Evolutionary conservation across 2,797 vertebrate species (phyloP).

Genomic region (Lacerta bilineata): DNA sequence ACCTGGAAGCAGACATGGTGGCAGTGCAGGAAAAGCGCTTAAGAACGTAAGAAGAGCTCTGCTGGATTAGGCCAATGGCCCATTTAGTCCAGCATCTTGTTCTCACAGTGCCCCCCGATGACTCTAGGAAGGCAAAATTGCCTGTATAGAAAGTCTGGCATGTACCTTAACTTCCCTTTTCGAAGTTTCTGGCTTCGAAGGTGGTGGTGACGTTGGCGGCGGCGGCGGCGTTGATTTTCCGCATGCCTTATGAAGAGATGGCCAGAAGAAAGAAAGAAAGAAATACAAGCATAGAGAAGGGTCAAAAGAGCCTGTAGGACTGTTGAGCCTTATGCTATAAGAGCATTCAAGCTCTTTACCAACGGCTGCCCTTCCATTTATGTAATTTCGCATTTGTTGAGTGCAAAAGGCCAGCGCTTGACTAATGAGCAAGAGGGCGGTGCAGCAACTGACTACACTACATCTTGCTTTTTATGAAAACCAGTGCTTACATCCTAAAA

Average conservation of each 20-base stretch:
- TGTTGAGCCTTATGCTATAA: neutral
- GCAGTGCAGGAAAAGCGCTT: neutral
- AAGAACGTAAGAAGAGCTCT: too few species aligned
- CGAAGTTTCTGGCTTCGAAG: rapidly evolving
- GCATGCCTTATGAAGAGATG: neutral
- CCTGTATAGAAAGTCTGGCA: neutral
- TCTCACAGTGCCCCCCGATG: too few species aligned
- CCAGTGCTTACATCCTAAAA: neutral
- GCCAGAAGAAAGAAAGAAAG: neutral
- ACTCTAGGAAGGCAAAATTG: neutral
- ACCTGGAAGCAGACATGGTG: neutral
- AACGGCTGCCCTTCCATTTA: neutral
- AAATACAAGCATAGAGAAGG: neutral
- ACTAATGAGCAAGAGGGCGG: neutral
- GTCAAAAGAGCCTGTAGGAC: too few species aligned
- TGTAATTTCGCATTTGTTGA: neutral
- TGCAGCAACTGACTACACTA: neutral
- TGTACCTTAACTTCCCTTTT: constrained; percentile 3
- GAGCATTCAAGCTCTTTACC: neutral
- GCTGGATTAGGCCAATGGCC: too few species aligned
- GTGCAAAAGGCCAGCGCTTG: neutral
- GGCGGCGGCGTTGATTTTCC: neutral
- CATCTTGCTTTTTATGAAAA: neutral
- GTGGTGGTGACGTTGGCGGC: neutral
- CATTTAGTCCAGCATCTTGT: too few species aligned